These are phyloP conservation scores for Leptinotarsa lineolata DNA, from an alignment of 1,140 invertebrate species.

Conservation along the genomic window DNA sequence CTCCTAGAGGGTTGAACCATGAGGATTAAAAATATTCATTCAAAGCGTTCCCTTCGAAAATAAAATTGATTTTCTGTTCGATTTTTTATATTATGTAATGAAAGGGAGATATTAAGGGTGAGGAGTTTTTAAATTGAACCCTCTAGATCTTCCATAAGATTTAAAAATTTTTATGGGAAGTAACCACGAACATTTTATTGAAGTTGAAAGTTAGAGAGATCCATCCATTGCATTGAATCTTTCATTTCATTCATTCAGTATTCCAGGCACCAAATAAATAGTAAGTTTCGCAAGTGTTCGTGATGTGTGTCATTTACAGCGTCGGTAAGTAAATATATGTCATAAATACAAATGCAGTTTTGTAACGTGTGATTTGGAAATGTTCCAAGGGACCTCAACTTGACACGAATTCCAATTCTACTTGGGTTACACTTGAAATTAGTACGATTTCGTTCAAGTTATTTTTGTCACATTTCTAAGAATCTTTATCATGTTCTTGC, in stretches of 20 bases:
- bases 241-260: neutral
- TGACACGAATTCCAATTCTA: neutral
- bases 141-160: too few species aligned
- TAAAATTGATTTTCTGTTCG: too few species aligned
- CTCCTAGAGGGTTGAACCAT: too few species aligned
- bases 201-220: too few species aligned
- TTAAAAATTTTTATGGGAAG: too few species aligned
- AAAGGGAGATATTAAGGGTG: too few species aligned
- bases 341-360: neutral
- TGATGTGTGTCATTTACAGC: neutral
- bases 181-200: too few species aligned
- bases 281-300: neutral
- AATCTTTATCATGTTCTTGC: neutral
- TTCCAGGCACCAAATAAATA: neutral
- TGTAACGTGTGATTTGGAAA: neutral
- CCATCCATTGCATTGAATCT: too few species aligned
- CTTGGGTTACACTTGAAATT: neutral
- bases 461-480: neutral
- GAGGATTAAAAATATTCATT: too few species aligned
- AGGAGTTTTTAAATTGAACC: too few species aligned
- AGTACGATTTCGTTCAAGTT: neutral
- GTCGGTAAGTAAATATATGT: neutral
- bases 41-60: too few species aligned
- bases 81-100: too few species aligned
- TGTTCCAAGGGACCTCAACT: constrained; percentile 5